These are phyloP conservation scores for Trichopoda pennipes DNA, from an alignment of 2,888 invertebrate genomes.

Conservation along the genomic window DNA sequence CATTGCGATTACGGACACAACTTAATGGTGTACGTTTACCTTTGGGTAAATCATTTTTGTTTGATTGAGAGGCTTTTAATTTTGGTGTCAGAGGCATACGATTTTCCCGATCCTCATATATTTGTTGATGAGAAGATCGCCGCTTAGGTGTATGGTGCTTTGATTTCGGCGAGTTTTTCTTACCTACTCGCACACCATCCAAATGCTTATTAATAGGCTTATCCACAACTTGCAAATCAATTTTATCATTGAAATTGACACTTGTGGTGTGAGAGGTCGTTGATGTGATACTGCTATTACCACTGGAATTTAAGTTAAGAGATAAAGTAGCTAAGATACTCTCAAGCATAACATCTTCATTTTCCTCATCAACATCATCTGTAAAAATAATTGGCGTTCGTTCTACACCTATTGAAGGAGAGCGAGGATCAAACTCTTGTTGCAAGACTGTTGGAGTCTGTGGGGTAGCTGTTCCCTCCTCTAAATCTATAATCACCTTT, in stretches of 20 bases:
- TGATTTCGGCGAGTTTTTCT: conserved; percentile 58
- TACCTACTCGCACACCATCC: conserved; percentile 75
- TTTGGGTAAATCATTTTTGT: conserved; percentile 16
- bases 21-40: conserved; percentile 76
- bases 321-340: conserved; percentile 76
- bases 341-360: conserved; percentile 78
- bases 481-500: background rate
- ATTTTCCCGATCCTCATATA: conserved; percentile 75
- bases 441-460: conserved; percentile 62
- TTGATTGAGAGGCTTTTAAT: conserved; percentile 30
- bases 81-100: conserved; percentile 65
- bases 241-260: background rate
- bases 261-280: conserved; percentile 50
- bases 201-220: conserved; percentile 72
- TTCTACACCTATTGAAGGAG: conserved; percentile 77
- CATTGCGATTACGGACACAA: conserved; percentile 77
- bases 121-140: conserved; percentile 64
- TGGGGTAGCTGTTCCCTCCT: conserved; percentile 1
- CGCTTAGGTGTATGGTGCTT: conserved; percentile 70
- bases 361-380: conserved; percentile 73
- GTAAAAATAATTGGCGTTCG: conserved; percentile 78
- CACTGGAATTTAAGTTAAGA: conserved; percentile 74
- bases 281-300: conserved; percentile 73
- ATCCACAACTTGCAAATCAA: background rate
- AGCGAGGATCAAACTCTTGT: conserved; percentile 76